Evolutionary conservation across 2,888 invertebrate species (phyloP).

Genomic region (Augochlorella aurata): DNA sequence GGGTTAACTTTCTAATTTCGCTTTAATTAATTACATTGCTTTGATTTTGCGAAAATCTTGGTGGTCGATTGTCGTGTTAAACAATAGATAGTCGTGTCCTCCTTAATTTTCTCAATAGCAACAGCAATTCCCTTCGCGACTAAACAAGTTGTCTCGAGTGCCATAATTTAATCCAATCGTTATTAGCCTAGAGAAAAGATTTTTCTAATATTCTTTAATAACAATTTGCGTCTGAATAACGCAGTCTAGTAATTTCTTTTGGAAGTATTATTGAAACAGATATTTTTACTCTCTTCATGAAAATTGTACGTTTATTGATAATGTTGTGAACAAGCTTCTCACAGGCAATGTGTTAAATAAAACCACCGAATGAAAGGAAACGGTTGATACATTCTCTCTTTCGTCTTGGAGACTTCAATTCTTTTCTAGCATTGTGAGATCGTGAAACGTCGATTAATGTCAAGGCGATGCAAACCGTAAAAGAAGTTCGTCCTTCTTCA

Average conservation of each 20-base stretch:
- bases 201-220: not conserved
- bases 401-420: constrained; percentile 6
- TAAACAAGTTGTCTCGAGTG: not conserved
- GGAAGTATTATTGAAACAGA: not conserved
- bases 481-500: constrained; percentile 10
- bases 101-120: not conserved
- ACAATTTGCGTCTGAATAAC: not conserved
- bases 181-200: too few species aligned
- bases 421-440: constrained; percentile 25
- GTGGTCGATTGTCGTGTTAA: too few species aligned
- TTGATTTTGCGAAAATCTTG: too few species aligned
- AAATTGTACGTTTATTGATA: too few species aligned
- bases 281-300: too few species aligned
- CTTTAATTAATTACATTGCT: too few species aligned
- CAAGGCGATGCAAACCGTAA: constrained; percentile 34
- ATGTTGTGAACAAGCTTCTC: not conserved
- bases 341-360: not conserved
- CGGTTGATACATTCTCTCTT: not conserved
- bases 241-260: not conserved
- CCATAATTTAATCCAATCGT: not conserved
- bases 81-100: too few species aligned
- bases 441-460: constrained; percentile 43
- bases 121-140: not conserved
- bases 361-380: not conserved
- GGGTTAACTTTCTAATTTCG: too few species aligned